Base-by-base conservation (phyloP, 2,113 vertebrate species). In the Petaurus breviceps region DNA sequence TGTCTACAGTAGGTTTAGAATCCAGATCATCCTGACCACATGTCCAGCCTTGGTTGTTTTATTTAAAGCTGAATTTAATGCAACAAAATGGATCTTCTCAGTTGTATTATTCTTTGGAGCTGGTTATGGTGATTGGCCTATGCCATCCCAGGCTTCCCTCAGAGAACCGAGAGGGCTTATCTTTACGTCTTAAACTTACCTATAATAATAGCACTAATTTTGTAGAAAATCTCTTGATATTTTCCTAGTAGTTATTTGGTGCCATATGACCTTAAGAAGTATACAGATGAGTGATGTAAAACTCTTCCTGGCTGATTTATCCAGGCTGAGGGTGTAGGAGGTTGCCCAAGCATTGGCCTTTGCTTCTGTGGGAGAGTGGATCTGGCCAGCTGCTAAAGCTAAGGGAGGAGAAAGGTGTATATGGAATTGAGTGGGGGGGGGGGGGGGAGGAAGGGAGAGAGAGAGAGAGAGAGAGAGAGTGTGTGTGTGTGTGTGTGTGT, bases 251-350 rank as follows among this genome's bases (percentile, higher is more conserved):
- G 8, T 43, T 6, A 90, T 49, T 19, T 19, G 8, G 31, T 50
- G 50, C 90, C 8, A 2, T 26, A 24, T 8, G 31, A n/a, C 5
- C 26, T 3, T n/a, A 24, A 12, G 46, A 91, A 50, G 11, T n/a
- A 46, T 61, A 31, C 3, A 1, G 0, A 0, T 47, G 90, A 51
- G 10, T 24, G 57, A n/a, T 5, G 31, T 12, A 12, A 26, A 77
- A 84, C 47, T n/a, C 14, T 61, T 31, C 31, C 25, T 25, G 53
- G 0, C 0, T 31, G 50, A 89, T 25, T 84, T 26, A 0, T 51
- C 77, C n/a, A 31, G 26, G 51, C 46, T 26, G 24, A 12, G 55
- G 47, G 90, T 1, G 2, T 11, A 43, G 77, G 37, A 5, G 11
- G 14, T 10, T 91, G 53, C 55, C 28, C 0, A 19, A 51, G 43